phyloP scores from a whole-genome alignment of 2,797 vertebrate species.

The Silurus lanzhouensis region DNA sequence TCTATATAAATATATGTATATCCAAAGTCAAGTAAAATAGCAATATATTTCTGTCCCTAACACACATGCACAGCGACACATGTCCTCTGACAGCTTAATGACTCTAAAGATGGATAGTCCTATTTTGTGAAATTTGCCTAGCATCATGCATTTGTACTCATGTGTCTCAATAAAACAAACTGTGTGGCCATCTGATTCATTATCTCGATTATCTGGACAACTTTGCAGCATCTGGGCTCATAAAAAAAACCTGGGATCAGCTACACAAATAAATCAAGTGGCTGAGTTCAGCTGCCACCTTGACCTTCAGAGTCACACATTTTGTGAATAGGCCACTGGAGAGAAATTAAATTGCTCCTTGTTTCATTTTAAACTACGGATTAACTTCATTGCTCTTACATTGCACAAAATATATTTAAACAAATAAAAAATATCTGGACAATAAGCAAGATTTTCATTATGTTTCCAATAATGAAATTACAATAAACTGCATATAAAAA shows the following conservation, averaged over 20 bases:
- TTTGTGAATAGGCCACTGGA: background rate
- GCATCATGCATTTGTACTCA: background rate
- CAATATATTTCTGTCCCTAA: background rate
- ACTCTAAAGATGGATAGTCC: background rate
- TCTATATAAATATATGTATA: background rate
- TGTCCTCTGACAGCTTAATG: background rate
- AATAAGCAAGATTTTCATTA: background rate
- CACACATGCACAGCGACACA: too few relatives aligned
- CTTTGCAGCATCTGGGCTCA: background rate
- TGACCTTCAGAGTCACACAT: background rate
- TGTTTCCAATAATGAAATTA: background rate
- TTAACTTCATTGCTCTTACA: background rate
- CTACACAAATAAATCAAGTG: background rate
- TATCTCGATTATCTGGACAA: conserved; percentile 7
- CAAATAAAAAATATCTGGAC: background rate
- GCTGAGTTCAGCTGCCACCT: background rate
- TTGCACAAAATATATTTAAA: background rate
- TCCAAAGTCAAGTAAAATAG: background rate
- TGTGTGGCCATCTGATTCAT: background rate
- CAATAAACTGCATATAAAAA: background rate
- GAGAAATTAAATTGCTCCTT: background rate
- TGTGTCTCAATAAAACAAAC: background rate
- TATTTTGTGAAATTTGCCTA: background rate
- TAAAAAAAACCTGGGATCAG: background rate
- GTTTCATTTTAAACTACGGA: background rate